phyloP scores from a whole-genome alignment of 2,113 vertebrate genomes.

The Charina bottae region DNA sequence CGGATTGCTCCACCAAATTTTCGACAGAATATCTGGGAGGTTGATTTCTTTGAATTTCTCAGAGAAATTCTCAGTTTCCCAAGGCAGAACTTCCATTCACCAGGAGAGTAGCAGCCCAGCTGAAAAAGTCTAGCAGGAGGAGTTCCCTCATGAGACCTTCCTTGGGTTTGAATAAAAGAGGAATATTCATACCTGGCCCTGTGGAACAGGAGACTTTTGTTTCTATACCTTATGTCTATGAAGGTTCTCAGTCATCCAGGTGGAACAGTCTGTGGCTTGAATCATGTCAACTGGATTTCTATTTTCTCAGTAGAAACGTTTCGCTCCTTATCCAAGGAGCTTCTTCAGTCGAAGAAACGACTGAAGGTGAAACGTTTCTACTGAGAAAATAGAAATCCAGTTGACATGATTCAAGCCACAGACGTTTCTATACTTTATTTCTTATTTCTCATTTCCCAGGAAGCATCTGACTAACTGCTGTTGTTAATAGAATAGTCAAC shows the following conservation, averaged over 20 bases:
- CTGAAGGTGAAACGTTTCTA: too few relatives aligned
- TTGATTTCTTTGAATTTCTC: neutral
- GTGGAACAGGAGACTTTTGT: neutral
- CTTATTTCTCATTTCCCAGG: neutral
- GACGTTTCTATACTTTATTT: too few relatives aligned
- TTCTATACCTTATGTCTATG: too few relatives aligned
- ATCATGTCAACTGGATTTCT: too few relatives aligned
- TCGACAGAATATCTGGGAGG: neutral
- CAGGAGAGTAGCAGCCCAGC: neutral
- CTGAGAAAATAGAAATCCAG: too few relatives aligned
- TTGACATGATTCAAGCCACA: too few relatives aligned
- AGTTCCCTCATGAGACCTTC: neutral
- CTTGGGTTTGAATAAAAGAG: neutral
- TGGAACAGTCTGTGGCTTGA: too few relatives aligned
- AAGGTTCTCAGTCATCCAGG: too few relatives aligned
- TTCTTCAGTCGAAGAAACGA: too few relatives aligned
- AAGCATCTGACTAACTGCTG: neutral
- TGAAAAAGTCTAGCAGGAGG: neutral
- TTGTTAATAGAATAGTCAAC: neutral
- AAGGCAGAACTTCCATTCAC: neutral
- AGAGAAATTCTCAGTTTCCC: neutral
- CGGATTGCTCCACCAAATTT: neutral
- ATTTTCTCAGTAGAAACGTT: too few relatives aligned
- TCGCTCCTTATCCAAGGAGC: too few relatives aligned
- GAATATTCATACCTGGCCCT: neutral